Conservation (phyloP, 2,888 invertebrate genomes). For the Lasioglossum leucozonium region DNA sequence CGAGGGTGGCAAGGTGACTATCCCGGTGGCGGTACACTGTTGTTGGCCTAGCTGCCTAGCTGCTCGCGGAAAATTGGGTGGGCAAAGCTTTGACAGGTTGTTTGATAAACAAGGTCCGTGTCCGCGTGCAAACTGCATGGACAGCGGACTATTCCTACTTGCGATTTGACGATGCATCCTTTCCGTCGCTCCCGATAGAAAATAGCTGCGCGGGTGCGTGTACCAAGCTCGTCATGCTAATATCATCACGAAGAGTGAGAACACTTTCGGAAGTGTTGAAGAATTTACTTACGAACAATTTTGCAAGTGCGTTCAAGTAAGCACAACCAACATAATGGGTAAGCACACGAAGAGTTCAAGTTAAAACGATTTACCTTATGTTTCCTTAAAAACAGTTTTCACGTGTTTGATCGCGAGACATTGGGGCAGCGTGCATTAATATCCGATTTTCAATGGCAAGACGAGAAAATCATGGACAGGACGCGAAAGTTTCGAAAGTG, state of each 20-base stretch:
- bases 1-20: slow-evolving; percentile 28
- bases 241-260: slow-evolving; percentile 6
- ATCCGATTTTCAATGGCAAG: neutral
- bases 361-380: neutral
- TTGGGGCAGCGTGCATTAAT: neutral
- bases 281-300: too few relatives aligned
- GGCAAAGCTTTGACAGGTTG: slow-evolving; percentile 77
- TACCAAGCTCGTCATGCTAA: neutral
- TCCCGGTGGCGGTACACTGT: slow-evolving; percentile 71
- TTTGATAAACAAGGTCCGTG: slow-evolving; percentile 74
- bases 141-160: slow-evolving; percentile 55
- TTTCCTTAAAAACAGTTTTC: neutral
- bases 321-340: too few relatives aligned
- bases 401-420: neutral
- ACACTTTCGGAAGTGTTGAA: too few relatives aligned
- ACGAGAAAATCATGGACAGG: neutral
- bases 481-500: neutral
- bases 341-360: too few relatives aligned
- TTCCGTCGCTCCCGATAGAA: slow-evolving; percentile 57
- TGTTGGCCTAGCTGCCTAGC: too few relatives aligned
- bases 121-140: slow-evolving; percentile 68
- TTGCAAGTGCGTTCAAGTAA: too few relatives aligned
- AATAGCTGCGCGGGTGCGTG: slow-evolving; percentile 43
- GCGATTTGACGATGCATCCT: slow-evolving; percentile 63
- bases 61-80: slow-evolving; percentile 75